A percentile compares a stretch with the other conserved stretches of the same genome.
Evolutionary conservation across 2,113 vertebrate species (phyloP).

Genomic region (Passerina amoena): DNA sequence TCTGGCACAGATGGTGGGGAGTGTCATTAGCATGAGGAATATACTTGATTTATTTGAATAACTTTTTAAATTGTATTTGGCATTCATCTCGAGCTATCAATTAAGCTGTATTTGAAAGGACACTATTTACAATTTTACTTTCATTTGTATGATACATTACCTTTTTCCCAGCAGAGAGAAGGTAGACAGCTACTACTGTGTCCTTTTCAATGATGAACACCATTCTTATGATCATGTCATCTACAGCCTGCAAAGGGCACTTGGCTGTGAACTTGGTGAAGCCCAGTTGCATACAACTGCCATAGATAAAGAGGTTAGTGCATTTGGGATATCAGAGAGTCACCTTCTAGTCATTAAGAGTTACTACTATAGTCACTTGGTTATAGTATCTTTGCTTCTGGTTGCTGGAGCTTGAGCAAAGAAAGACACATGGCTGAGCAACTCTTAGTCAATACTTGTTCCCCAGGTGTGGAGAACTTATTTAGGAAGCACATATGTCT

Average conservation of each 20-base stretch:
- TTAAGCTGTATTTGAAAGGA: not conserved
- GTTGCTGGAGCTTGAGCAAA: not conserved
- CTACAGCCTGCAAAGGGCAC: conserved; percentile 91
- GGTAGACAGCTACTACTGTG: conserved; percentile 87
- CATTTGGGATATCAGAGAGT: not conserved
- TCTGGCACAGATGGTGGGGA: not conserved
- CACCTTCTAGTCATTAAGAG: not conserved
- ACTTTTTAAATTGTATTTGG: not conserved
- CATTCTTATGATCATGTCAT: conserved; percentile 97
- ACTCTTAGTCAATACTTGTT: not conserved
- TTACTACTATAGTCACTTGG: not conserved
- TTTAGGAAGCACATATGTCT: not conserved
- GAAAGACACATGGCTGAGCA: not conserved
- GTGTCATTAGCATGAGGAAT: not conserved
- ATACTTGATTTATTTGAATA: not conserved
- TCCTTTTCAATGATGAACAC: conserved; percentile 98
- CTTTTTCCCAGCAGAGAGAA: conserved; percentile 73
- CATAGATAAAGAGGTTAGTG: conserved; percentile 93
- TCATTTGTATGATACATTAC: not conserved
- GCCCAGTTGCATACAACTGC: conserved; percentile 89
- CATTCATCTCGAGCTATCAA: not conserved
- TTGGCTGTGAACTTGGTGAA: conserved; percentile 86
- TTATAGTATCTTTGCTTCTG: not conserved
- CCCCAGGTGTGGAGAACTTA: not conserved
- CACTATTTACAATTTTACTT: not conserved